Base-by-base conservation (phyloP, 2,797 vertebrate species). In the Sebastes variabilis region DNA sequence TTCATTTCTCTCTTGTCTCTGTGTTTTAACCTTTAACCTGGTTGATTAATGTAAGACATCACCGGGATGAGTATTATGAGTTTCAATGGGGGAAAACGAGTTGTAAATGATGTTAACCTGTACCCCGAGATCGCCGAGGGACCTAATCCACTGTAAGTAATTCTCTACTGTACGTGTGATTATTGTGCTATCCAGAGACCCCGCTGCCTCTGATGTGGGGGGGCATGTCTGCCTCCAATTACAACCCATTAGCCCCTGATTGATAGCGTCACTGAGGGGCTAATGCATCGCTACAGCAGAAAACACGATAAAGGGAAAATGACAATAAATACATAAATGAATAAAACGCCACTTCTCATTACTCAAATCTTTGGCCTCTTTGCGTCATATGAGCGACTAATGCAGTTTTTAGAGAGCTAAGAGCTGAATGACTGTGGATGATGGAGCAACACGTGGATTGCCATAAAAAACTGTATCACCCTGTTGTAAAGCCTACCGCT, bases 161-260 rank as follows among this genome's bases (percentile, higher is more conserved):
- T 76, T 77, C 71, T 86, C 70, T 73, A 75, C 77, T 80, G 84
- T 81, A 84, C 32, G 13, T 85, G 84, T 83, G 81, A 84, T 90
- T 90, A 76, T 85, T 73, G 65, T 68, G 69, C 75, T 69, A 67
- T 79, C 77, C 80, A 58, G 85, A 82, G 81, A 86, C 85, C 86
- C 88, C 6, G 18, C 72, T 79, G 85, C 81, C 80, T 91, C 67
- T 81, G 80, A 92, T 86, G 85, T 81, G 38, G 78, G 83, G 83
- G 84, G 85, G 58, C 70, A 69, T 62, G 73, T 66, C 86, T 87
- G 89, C 79, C 86, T 87, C 86, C 89, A 94, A 94, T 95, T 95
- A 94, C 80, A 74, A 79, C 66, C 90, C 89, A 94, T 95, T 95
- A 94, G 86, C 75, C 65, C 38, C 86, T 86, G 91, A 94, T 93